Evolutionary conservation across 1,140 invertebrate genomes (phyloP).

Genomic region (Megalonaias nervosa): DNA sequence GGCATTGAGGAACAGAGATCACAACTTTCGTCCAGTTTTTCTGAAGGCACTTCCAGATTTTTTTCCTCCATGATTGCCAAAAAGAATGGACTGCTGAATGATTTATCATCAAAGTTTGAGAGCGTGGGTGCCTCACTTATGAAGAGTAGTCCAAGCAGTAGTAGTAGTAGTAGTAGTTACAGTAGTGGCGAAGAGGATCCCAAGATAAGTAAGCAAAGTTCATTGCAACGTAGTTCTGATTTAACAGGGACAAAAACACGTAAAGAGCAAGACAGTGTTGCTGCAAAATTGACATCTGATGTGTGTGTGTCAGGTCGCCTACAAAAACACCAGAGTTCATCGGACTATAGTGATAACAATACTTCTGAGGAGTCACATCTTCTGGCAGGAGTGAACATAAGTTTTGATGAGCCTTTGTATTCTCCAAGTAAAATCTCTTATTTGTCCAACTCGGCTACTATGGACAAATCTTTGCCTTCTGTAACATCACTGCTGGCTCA

Average conservation of each 20-base stretch:
- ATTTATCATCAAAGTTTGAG: slow-evolving; percentile 63
- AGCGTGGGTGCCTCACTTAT: slow-evolving; percentile 34
- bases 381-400: slow-evolving; percentile 56
- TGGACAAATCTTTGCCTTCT: no score
- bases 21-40: slow-evolving; percentile 43
- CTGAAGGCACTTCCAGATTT: slow-evolving; percentile 66
- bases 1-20: no score
- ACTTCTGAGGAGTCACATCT: slow-evolving; percentile 43
- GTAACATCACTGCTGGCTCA: no score
- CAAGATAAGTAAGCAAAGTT: slow-evolving; percentile 27
- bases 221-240: background rate
- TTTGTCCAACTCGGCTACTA: background rate
- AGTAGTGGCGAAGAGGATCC: slow-evolving; percentile 27
- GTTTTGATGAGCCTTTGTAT: slow-evolving; percentile 66
- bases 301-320: slow-evolving; percentile 2
- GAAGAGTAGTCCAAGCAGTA: slow-evolving; percentile 47
- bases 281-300: slow-evolving; percentile 13
- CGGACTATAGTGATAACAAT: slow-evolving; percentile 41
- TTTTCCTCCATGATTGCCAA: slow-evolving; percentile 65
- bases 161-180: slow-evolving; percentile 41
- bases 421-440: slow-evolving; percentile 33
- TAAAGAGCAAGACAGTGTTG: slow-evolving; percentile 30
- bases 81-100: slow-evolving; percentile 67
- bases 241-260: slow-evolving; percentile 9
- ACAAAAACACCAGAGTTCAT: slow-evolving; percentile 23